Conservation (phyloP, 2,797 vertebrate species). For the Vespertilio murinus region DNA sequence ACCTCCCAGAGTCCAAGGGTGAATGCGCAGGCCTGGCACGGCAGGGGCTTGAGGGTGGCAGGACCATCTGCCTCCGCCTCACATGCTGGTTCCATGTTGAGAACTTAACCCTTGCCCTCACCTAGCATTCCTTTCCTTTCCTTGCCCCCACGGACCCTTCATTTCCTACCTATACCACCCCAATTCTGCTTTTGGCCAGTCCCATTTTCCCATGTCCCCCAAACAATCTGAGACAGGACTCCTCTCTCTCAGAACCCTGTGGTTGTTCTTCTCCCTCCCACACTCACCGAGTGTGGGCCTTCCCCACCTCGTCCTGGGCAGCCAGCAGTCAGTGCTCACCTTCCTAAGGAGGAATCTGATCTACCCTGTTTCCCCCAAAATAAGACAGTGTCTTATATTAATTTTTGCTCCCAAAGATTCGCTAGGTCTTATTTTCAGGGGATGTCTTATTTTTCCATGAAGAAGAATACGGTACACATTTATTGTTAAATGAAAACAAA, state of each 20-base stretch:
- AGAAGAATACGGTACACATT: no score
- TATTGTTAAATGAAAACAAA: no score
- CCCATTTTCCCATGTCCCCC: background rate
- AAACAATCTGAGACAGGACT: background rate
- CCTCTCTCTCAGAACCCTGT: background rate
- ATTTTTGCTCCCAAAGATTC: no score
- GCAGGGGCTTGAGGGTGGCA: background rate
- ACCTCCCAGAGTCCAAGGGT: background rate
- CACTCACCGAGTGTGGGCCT: background rate
- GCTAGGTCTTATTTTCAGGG: no score
- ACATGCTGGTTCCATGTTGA: background rate
- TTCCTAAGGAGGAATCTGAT: background rate
- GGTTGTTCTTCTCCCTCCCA: background rate
- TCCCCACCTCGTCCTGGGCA: rapidly evolving
- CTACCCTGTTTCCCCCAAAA: no score
- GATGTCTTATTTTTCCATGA: no score
- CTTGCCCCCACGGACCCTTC: background rate
- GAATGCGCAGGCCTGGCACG: no score
- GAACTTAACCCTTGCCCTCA: background rate
- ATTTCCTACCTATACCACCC: background rate
- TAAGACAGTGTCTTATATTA: no score
- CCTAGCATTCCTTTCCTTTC: background rate
- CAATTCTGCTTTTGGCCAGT: background rate
- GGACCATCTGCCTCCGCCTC: rapidly evolving
- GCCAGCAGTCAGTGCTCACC: rapidly evolving